A percentile compares a stretch with the other conserved stretches of the same genome.
These are phyloP conservation scores for Phortica variegata DNA, from an alignment of 1,140 invertebrate species.

Conservation along the genomic window DNA sequence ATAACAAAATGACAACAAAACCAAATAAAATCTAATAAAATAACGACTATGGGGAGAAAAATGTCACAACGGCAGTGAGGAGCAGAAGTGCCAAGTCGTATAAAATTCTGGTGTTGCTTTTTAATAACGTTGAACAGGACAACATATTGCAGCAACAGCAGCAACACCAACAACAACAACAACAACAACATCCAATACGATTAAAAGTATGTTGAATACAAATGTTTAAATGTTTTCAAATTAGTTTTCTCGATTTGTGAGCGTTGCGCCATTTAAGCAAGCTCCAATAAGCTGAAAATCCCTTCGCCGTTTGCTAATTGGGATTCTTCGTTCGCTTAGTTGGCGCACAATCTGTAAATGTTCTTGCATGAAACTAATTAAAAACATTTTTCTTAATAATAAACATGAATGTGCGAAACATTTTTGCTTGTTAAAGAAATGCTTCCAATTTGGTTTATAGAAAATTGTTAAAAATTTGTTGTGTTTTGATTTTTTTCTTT, in stretches of 20 bases:
- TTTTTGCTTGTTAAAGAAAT: too few relatives aligned
- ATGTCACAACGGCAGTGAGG: too few relatives aligned
- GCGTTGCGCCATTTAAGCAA: too few relatives aligned
- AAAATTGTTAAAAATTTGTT: too few relatives aligned
- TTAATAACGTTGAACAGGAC: background rate
- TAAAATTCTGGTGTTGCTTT: too few relatives aligned
- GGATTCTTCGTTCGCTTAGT: too few relatives aligned
- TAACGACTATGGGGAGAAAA: constrained; percentile 12
- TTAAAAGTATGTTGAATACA: constrained; percentile 24
- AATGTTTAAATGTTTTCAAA: constrained; percentile 53
- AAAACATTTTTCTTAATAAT: too few relatives aligned
- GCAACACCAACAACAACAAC: constrained; percentile 7
- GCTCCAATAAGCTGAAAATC: background rate
- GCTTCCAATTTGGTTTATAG: too few relatives aligned
- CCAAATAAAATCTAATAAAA: constrained; percentile 47
- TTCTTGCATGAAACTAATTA: too few relatives aligned
- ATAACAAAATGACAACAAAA: constrained; percentile 23
- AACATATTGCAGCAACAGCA: constrained; percentile 22
- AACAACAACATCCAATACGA: constrained; percentile 12
- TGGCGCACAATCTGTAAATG: too few relatives aligned
- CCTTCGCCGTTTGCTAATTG: background rate
- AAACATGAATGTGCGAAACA: too few relatives aligned
- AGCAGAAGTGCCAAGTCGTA: too few relatives aligned
- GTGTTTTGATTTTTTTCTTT: background rate
- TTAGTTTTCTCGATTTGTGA: constrained; percentile 44